phyloP scores from a whole-genome alignment of 2,888 invertebrate genomes.

The Serripes groenlandicus region DNA sequence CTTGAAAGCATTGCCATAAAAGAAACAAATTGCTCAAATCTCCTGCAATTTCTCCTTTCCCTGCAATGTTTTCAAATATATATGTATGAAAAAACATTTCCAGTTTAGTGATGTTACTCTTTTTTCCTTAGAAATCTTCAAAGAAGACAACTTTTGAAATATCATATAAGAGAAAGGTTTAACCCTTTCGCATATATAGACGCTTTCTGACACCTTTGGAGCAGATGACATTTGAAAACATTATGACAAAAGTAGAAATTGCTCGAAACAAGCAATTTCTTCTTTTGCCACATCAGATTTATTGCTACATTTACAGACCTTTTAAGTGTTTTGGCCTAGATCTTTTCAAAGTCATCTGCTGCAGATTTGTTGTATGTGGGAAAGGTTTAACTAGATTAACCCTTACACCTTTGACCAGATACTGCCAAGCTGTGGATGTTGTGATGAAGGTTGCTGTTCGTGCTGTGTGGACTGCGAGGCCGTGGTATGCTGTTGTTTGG shows the following conservation, averaged over 20 bases:
- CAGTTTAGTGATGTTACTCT: no score
- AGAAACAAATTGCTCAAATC: no score
- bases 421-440: slow-evolving; percentile 15
- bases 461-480: slow-evolving; percentile 53
- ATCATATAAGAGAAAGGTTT: no score
- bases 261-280: neutral
- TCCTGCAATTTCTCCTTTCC: no score
- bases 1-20: no score
- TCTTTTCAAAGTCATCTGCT: neutral
- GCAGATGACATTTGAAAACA: neutral
- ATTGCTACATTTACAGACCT: neutral
- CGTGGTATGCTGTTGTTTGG: slow-evolving; percentile 60
- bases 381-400: neutral
- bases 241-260: neutral
- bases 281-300: neutral
- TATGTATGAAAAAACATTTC: no score
- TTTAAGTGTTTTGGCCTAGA: neutral
- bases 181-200: neutral
- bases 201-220: neutral
- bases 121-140: no score
- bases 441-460: slow-evolving; percentile 19
- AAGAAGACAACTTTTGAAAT: no score
- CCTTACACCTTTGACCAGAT: neutral
- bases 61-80: no score
- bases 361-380: neutral